Conservation (phyloP, 37 sponge, comb jelly and placozoan species). For the Corticium candelabrum region DNA sequence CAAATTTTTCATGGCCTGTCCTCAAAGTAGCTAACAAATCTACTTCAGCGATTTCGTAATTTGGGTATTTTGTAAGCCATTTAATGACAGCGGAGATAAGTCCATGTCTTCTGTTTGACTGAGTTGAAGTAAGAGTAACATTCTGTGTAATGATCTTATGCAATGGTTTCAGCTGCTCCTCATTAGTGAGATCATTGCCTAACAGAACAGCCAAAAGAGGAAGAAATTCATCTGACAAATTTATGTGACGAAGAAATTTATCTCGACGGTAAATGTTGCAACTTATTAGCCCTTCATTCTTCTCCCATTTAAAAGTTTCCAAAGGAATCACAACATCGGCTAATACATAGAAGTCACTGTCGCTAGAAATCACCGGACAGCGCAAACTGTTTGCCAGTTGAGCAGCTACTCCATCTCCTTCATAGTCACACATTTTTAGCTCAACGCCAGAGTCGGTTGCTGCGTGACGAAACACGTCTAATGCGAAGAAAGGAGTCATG, state of each 20-base stretch:
- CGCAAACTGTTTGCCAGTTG: constrained; percentile 32
- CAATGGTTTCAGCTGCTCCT: background rate
- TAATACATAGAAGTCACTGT: constrained; percentile 68
- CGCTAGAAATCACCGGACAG: constrained; percentile 54
- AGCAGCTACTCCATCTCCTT: constrained; percentile 44
- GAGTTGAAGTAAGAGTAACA: too few relatives aligned
- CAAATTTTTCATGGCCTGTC: background rate
- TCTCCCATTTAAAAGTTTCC: background rate
- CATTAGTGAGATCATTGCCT: background rate
- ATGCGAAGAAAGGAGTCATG: background rate
- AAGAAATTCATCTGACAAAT: background rate
- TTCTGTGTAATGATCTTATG: too few relatives aligned
- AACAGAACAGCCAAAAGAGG: background rate
- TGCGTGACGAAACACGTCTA: background rate
- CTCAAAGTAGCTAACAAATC: background rate
- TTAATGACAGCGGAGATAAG: background rate
- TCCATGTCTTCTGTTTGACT: background rate
- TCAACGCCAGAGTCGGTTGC: background rate
- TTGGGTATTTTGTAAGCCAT: background rate
- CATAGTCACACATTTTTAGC: constrained; percentile 33
- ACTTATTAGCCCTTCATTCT: background rate
- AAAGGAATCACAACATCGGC: constrained; percentile 46
- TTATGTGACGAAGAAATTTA: background rate
- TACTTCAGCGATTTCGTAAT: background rate
- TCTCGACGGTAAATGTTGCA: background rate